phyloP scores from a whole-genome alignment of 2,797 vertebrate species.

The Cossypha polioptera region DNA sequence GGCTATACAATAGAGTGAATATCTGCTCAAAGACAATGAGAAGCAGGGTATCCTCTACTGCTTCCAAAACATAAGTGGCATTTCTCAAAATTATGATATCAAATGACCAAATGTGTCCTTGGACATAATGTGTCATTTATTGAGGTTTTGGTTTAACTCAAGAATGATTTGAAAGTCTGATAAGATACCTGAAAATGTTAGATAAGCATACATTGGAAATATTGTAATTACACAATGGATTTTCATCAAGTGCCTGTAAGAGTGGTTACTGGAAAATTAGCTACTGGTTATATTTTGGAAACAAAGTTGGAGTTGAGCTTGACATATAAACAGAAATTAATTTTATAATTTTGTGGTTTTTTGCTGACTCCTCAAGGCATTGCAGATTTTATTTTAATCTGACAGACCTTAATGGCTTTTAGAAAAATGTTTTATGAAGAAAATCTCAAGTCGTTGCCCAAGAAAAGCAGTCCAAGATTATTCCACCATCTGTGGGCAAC shows the following conservation, averaged over 20 bases:
- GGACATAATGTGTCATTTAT: not conserved
- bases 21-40: not conserved
- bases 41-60: not conserved
- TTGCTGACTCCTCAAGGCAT: constrained; percentile 13
- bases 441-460: constrained; percentile 48
- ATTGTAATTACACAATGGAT: not conserved
- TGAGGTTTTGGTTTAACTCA: not conserved
- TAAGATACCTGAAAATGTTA: not conserved
- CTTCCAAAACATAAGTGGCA: not conserved
- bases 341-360: not conserved
- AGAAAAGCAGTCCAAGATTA: constrained; percentile 55
- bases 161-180: not conserved
- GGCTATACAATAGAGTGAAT: not conserved
- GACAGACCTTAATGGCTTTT: constrained; percentile 43
- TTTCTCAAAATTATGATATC: not conserved
- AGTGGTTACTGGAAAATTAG: not conserved
- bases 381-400: constrained; percentile 50
- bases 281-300: not conserved
- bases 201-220: not conserved
- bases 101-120: not conserved
- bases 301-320: not conserved
- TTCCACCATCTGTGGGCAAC: constrained; percentile 57
- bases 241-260: not conserved
- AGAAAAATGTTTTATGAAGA: constrained; percentile 38
- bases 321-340: not conserved